phyloP scores from a whole-genome alignment of 2,113 vertebrate genomes.

The Grammomys surdaster region DNA sequence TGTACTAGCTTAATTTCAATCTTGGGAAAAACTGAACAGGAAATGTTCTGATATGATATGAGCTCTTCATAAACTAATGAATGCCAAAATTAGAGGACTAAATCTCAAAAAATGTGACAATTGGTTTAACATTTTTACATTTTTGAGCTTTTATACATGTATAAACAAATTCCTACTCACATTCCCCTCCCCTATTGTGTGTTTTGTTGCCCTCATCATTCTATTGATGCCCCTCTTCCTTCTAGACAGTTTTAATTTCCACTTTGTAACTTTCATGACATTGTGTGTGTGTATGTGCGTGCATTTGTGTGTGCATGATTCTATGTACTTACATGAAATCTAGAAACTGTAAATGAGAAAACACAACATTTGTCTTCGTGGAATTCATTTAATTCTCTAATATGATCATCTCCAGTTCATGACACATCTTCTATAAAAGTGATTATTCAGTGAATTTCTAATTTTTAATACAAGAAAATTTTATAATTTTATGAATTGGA shows the following conservation, averaged over 20 bases:
- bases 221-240: neutral
- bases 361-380: neutral
- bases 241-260: neutral
- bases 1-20: neutral
- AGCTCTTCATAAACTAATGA: neutral
- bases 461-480: constrained; percentile 17
- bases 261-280: neutral
- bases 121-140: neutral
- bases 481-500: constrained; percentile 31
- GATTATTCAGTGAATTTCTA: constrained; percentile 5
- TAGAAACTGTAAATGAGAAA: neutral
- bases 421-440: neutral
- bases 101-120: neutral
- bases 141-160: neutral
- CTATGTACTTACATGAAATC: neutral
- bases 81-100: neutral
- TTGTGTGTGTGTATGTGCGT: neutral
- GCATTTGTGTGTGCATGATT: neutral
- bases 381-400: neutral
- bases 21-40: neutral
- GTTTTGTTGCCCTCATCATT: too few species aligned
- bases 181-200: too few species aligned
- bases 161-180: too few species aligned
- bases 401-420: neutral
- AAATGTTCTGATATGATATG: neutral